Base-by-base conservation (phyloP, 2,888 invertebrate genomes). In the Polydrusus pterygomalis region DNA sequence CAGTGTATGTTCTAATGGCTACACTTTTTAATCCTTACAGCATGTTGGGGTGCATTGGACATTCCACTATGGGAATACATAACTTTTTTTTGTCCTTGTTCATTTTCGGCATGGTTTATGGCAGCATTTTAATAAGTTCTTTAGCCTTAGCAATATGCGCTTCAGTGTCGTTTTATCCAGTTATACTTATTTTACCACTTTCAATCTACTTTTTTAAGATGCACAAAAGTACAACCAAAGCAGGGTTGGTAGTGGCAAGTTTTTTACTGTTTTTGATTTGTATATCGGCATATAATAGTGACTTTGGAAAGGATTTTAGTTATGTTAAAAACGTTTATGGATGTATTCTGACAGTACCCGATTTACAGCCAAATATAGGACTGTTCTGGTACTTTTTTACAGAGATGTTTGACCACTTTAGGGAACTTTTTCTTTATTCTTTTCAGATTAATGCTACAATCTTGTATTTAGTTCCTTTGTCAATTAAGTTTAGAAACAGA, bases 331-430 rank as follows among this genome's bases (percentile, higher is more conserved):
- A 83, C 79, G 88, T 88, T 40, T 85, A 87, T 77, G 86, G 84
- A 2, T 85, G 86, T 89, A 97, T 97, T 84, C 90, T 98, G 79
- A 93, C 93, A 17, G 97, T 97, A 67, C 96, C 96, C 1, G 99
- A 99, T 87, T 89, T 99, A 79, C 95, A 96, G 82, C 99, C 99
- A 25, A 99, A 99, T 86, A 95, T 98, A 82, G 99, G 99, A 0
- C 89, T 99, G 1, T 99, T 98, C 88, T 99, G 99, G 99, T 99
- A 99, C 86, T 99, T 99, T 89, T 99, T 99, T 87, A 98, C 98
- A 0, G 99, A 99, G 90, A 98, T 99, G 97, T 99, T 99, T 90
- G 98, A 99, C 83, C 99, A 99, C 88, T 99, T 99, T 85, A 92
- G 97, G 64, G 91, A 94, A 77, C 92, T 99, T 83, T 99, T 99